Conservation (phyloP, 2,797 vertebrate species). For the Danionella dracula region DNA sequence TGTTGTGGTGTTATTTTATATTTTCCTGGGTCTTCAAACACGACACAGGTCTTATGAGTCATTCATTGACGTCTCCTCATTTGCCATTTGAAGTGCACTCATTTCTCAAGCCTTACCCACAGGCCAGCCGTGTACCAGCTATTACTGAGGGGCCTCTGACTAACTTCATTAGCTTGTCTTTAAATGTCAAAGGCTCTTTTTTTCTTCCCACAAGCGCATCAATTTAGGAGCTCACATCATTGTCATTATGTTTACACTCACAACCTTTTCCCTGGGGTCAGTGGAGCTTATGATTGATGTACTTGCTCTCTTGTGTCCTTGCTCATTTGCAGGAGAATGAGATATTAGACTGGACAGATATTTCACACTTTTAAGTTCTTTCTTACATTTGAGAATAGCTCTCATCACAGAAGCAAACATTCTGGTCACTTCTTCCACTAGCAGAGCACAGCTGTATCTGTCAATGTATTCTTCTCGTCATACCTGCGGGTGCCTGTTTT, state of each 20-base stretch:
- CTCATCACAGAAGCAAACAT: not conserved
- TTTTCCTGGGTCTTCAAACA: not conserved
- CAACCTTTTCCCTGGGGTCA: constrained; percentile 13
- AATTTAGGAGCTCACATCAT: constrained; percentile 4
- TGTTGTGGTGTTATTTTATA: not conserved
- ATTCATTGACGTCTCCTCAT: constrained; percentile 33
- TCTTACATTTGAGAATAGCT: not conserved
- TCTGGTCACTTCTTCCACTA: not conserved
- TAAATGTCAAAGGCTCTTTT: constrained; percentile 30
- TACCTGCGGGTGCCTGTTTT: not conserved
- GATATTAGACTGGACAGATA: constrained; percentile 8
- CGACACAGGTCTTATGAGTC: constrained; percentile 20
- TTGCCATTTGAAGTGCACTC: constrained; percentile 36
- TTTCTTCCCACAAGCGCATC: not conserved
- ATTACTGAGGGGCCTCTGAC: constrained; percentile 24
- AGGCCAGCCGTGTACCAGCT: constrained; percentile 31
- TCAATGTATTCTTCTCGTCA: not conserved
- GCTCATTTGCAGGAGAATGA: not conserved
- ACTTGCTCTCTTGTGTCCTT: not conserved
- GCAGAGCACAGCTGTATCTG: not conserved
- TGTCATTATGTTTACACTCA: constrained; percentile 20
- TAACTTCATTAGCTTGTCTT: constrained; percentile 35
- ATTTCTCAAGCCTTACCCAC: constrained; percentile 33
- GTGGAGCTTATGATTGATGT: not conserved
- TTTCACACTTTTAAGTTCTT: not conserved